phyloP scores from a whole-genome alignment of 2,113 vertebrate genomes.

The Canis aureus region DNA sequence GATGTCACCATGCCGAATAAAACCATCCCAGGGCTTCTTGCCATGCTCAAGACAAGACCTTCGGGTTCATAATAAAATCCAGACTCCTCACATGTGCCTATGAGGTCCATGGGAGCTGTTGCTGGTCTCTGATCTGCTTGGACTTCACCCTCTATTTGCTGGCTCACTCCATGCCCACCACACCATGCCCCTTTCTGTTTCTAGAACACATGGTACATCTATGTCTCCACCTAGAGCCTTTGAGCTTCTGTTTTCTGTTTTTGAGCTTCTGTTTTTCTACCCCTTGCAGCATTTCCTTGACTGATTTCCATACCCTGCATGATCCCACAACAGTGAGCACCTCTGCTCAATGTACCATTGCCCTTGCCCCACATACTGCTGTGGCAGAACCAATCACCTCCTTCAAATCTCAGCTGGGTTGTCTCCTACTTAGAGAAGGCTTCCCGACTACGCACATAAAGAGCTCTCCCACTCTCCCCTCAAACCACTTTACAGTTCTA shows the following conservation, averaged over 20 bases:
- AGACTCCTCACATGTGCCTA: not conserved
- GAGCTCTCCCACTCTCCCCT: not conserved
- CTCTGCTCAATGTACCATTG: too few relatives aligned
- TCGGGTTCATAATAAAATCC: not conserved
- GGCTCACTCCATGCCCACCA: not conserved
- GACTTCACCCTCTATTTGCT: not conserved
- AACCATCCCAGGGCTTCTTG: not conserved
- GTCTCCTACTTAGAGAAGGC: not conserved
- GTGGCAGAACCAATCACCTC: not conserved
- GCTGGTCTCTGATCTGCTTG: not conserved
- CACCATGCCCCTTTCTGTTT: not conserved
- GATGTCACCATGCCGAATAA: not conserved
- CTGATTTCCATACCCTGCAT: too few relatives aligned
- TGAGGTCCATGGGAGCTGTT: accelerated
- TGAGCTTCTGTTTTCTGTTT: not conserved
- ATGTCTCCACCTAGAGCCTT: not conserved
- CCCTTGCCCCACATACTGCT: not conserved
- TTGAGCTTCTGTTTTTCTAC: too few relatives aligned
- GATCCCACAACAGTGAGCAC: too few relatives aligned
- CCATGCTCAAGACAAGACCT: not conserved
- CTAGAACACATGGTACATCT: not conserved
- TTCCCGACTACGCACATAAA: too few relatives aligned
- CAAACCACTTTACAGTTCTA: not conserved
- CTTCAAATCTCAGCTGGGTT: too few relatives aligned
- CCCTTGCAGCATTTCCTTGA: too few relatives aligned